A percentile compares a stretch with the other conserved stretches of the same genome.
Conservation (phyloP, 2,888 invertebrate genomes). For the Dynastes tityus region DNA sequence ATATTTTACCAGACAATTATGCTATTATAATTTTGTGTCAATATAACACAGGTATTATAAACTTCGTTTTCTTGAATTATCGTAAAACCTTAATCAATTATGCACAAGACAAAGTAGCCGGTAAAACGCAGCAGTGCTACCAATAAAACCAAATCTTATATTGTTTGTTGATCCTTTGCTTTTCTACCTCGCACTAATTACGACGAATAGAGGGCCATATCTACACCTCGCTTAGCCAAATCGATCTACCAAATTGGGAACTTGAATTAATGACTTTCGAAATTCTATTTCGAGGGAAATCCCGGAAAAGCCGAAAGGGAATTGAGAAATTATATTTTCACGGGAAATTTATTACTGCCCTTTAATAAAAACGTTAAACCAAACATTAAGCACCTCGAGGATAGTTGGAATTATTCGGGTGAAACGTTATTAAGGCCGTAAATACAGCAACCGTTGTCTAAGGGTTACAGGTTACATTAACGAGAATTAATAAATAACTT, state of each 20-base stretch:
- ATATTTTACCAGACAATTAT: too few species aligned
- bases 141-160: too few species aligned
- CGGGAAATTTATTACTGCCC: slow-evolving; percentile 1
- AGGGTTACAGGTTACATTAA: not conserved
- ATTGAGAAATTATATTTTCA: slow-evolving; percentile 17
- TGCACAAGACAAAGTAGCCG: too few species aligned
- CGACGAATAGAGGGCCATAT: not conserved
- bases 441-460: slow-evolving; percentile 17
- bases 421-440: slow-evolving; percentile 12
- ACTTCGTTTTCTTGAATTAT: too few species aligned
- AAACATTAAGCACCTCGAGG: slow-evolving; percentile 3
- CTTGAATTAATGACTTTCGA: slow-evolving; percentile 6
- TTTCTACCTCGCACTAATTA: not conserved
- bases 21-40: too few species aligned
- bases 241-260: not conserved
- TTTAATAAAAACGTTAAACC: slow-evolving; percentile 22
- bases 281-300: slow-evolving; percentile 3
- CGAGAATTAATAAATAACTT: slow-evolving; percentile 4
- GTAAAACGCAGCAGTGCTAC: too few species aligned
- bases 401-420: slow-evolving; percentile 18
- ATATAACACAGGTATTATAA: too few species aligned
- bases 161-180: not conserved
- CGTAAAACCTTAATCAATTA: too few species aligned
- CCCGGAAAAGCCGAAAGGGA: not conserved
- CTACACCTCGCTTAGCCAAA: not conserved